A percentile compares a stretch with the other conserved stretches of the same genome.
phyloP scores from a whole-genome alignment of 2,113 vertebrate species.

The Nesogale talazaci region DNA sequence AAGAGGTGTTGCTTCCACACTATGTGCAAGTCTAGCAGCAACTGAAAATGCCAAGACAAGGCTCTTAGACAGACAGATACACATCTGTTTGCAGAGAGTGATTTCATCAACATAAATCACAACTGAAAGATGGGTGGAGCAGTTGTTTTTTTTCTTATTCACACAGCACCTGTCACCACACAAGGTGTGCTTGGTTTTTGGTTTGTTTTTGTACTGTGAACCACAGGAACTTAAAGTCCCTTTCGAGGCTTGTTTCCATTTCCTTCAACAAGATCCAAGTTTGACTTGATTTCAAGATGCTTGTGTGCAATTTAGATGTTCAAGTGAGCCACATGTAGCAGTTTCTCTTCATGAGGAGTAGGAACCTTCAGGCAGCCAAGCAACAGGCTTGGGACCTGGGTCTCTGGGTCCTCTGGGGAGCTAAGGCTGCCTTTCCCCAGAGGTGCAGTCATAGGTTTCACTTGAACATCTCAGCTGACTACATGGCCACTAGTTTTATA shows the following conservation, averaged over 20 bases:
- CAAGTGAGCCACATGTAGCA: neutral
- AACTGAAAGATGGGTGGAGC: neutral
- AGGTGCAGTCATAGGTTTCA: neutral
- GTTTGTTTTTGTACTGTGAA: neutral
- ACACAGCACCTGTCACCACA: neutral
- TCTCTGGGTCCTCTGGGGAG: neutral
- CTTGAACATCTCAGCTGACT: neutral
- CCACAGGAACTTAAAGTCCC: neutral
- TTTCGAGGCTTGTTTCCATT: neutral
- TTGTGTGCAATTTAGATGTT: neutral
- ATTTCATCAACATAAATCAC: neutral
- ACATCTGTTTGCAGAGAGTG: neutral
- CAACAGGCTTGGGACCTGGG: neutral
- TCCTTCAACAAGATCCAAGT: neutral
- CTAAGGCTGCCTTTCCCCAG: no score
- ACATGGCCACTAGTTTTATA: neutral
- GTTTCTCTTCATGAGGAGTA: neutral
- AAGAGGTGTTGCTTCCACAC: constrained; percentile 4
- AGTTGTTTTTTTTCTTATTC: neutral
- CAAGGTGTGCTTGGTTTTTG: neutral
- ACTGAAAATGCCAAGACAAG: neutral
- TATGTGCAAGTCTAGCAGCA: neutral
- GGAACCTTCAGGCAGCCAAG: neutral
- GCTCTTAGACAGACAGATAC: neutral
- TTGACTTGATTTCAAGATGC: neutral